Base-by-base conservation (phyloP, 2,888 invertebrate species). In the Mythimna vitellina region DNA sequence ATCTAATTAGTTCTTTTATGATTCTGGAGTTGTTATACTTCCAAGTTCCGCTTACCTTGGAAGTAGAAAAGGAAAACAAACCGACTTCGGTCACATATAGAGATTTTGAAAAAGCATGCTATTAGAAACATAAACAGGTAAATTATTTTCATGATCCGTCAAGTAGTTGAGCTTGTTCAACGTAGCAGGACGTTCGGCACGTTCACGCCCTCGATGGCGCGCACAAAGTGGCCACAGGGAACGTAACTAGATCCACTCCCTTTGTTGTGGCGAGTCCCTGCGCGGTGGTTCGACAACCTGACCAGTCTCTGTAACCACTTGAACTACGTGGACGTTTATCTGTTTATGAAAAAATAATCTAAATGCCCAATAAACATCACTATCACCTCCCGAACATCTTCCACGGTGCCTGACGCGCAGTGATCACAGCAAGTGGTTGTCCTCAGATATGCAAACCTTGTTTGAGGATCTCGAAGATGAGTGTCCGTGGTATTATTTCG, bases 401-500 rank as follows among this genome's bases (percentile, higher is more conserved):
- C 79, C 87, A 88, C 88, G 93, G 93, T 92, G 93, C 93, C 86
- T 87, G 87, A 87, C 84, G 79, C 78, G 85, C 81, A 82, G 86
- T 89, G 87, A 88, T 86, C 77, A 80, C 85, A 80, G 79, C 79
- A 79, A 83, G 86, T 87, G 81, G 73, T 77, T 70, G 78, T 79
- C 75, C 84, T 77, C 82, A 87, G 89, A 81, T 73, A 94, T 94
- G 94, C 92, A 91, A 90, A 88, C 83, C 81, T 88, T 93, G 87
- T 93, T 90, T 77, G 94, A 94, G 80, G 93, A 93, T 82, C 91
- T 92, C 80, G 94, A 94, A 87, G 93, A 95, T 84, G 96, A 95
- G 85, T 96, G 96, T 88, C 96, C 96, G 82, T 96, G 95, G 96
- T 96, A 95, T 93, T 94, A 95, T 84, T 95, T 96, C 86, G 96